phyloP scores from a whole-genome alignment of 2,888 invertebrate species.

The Drosophila vallismaia region DNA sequence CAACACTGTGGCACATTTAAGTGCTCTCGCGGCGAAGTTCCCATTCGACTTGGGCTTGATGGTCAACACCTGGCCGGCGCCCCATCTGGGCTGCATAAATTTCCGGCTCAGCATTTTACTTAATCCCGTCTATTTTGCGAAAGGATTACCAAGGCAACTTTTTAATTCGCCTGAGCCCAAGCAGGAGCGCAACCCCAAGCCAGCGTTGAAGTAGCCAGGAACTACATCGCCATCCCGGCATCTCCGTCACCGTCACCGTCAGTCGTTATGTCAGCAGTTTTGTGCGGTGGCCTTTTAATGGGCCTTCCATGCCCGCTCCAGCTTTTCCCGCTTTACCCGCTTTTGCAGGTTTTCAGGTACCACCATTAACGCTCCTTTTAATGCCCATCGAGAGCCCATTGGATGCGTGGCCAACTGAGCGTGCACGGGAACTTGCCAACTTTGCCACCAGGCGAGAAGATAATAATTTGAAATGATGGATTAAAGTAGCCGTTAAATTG shows the following conservation, averaged over 20 bases:
- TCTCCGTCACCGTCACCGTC: slow-evolving; percentile 27
- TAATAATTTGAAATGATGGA: slow-evolving; percentile 73
- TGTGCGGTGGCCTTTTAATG: slow-evolving; percentile 71
- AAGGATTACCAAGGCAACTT: slow-evolving; percentile 78
- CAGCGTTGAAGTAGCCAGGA: slow-evolving; percentile 34
- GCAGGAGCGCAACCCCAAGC: neutral
- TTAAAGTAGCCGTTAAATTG: slow-evolving; percentile 74
- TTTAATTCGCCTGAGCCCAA: slow-evolving; percentile 64
- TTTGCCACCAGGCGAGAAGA: slow-evolving; percentile 38
- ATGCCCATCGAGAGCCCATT: slow-evolving; percentile 73
- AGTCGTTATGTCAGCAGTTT: slow-evolving; percentile 70
- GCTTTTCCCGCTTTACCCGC: neutral
- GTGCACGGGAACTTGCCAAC: slow-evolving; percentile 51
- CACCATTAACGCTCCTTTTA: slow-evolving; percentile 45
- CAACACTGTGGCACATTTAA: slow-evolving; percentile 79
- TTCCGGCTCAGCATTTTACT: slow-evolving; percentile 71
- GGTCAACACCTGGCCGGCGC: slow-evolving; percentile 40
- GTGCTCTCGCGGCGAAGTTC: slow-evolving; percentile 47
- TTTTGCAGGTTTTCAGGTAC: slow-evolving; percentile 17
- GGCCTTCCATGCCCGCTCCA: slow-evolving; percentile 19
- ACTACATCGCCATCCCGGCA: slow-evolving; percentile 21
- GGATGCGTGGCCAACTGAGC: slow-evolving; percentile 74
- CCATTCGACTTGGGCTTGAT: slow-evolving; percentile 25
- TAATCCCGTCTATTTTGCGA: slow-evolving; percentile 78
- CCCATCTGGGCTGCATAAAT: slow-evolving; percentile 69